Evolutionary conservation across 2,113 vertebrate species (phyloP).

Genomic region (Oryzias woworae): DNA sequence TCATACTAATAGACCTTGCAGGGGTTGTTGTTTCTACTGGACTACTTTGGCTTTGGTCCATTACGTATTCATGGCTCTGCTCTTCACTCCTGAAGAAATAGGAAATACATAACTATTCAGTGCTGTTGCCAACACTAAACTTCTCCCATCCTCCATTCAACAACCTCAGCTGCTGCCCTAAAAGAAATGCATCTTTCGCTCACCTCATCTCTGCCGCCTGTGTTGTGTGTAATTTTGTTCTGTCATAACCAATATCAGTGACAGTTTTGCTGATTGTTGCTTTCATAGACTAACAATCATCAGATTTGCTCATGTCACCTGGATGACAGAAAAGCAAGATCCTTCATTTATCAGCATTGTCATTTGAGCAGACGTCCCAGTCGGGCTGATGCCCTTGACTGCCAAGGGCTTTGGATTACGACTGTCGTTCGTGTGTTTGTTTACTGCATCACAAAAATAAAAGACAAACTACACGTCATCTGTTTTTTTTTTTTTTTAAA

Average conservation of each 20-base stretch:
- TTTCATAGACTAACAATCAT: slow-evolving; percentile 75
- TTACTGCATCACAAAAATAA: slow-evolving; percentile 29
- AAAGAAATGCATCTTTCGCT: slow-evolving; percentile 63
- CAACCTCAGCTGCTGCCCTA: slow-evolving; percentile 37
- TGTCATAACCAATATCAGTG: slow-evolving; percentile 71
- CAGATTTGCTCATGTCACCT: slow-evolving; percentile 71
- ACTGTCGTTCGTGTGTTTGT: slow-evolving; percentile 38
- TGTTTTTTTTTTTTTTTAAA: slow-evolving; percentile 9
- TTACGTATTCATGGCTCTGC: slow-evolving; percentile 66
- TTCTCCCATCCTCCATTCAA: slow-evolving; percentile 50
- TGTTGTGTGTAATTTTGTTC: slow-evolving; percentile 70
- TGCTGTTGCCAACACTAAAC: slow-evolving; percentile 35
- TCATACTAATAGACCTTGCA: slow-evolving; percentile 66
- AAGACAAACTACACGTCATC: neutral
- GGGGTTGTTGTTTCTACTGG: slow-evolving; percentile 57
- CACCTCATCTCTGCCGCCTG: slow-evolving; percentile 20
- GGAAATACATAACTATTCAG: slow-evolving; percentile 55
- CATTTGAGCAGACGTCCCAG: slow-evolving; percentile 57
- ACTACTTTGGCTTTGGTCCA: slow-evolving; percentile 61
- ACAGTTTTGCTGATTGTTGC: slow-evolving; percentile 67
- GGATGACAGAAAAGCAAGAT: slow-evolving; percentile 72
- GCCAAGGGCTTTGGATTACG: slow-evolving; percentile 15
- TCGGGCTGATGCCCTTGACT: slow-evolving; percentile 52
- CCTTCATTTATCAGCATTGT: slow-evolving; percentile 61
- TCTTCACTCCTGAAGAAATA: slow-evolving; percentile 51